phyloP scores from a whole-genome alignment of 2,113 vertebrate species.

The Mesoclemmys tuberculata region DNA sequence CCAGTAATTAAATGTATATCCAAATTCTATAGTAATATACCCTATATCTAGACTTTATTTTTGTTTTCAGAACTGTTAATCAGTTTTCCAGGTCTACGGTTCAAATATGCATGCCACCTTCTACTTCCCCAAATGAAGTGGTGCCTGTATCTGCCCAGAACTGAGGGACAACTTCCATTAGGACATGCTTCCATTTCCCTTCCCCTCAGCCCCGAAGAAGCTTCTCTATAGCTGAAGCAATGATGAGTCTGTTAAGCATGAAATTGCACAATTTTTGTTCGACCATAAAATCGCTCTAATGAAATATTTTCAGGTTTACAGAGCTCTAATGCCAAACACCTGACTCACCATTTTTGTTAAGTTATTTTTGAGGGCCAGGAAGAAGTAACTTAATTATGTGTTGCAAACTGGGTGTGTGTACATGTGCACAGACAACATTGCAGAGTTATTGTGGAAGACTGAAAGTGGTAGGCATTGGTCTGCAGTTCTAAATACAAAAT shows the following conservation, averaged over 20 bases:
- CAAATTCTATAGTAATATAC: background rate
- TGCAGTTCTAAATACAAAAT: background rate
- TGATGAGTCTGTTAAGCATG: background rate
- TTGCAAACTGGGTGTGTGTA: background rate
- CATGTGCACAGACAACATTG: background rate
- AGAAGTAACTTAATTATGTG: rapidly evolving
- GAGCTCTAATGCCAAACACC: background rate
- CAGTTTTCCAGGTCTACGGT: background rate
- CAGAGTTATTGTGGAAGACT: background rate
- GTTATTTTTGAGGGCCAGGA: background rate
- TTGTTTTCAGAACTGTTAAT: background rate
- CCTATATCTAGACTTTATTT: background rate
- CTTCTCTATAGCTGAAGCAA: background rate
- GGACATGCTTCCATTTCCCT: background rate
- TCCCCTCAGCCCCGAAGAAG: background rate
- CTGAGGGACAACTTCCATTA: background rate
- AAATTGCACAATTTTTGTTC: background rate
- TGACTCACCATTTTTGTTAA: background rate
- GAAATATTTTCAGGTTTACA: background rate
- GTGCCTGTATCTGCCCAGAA: background rate
- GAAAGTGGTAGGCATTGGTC: background rate
- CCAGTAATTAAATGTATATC: background rate
- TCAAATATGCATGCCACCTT: background rate
- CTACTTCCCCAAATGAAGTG: background rate
- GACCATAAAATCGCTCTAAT: rapidly evolving